phyloP scores from a whole-genome alignment of 1,140 invertebrate species.

The Octopus bimaculoides region DNA sequence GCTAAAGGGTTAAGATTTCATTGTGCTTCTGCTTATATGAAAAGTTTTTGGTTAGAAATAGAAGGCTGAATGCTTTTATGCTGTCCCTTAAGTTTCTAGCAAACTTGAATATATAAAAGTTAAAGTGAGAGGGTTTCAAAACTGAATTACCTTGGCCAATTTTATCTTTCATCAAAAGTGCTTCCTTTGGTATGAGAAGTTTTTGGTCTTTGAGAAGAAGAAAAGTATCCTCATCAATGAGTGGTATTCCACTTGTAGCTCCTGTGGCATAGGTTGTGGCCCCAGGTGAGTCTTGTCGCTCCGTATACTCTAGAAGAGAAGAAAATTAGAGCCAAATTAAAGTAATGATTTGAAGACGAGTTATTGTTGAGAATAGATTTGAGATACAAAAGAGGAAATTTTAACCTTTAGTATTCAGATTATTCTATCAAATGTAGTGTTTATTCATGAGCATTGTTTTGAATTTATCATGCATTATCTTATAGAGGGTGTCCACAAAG shows the following conservation, averaged over 20 bases:
- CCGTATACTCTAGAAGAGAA: slow-evolving; percentile 32
- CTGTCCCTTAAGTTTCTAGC: background rate
- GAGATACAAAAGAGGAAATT: background rate
- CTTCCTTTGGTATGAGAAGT: slow-evolving; percentile 48
- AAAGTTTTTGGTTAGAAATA: background rate
- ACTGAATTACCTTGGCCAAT: slow-evolving; percentile 53
- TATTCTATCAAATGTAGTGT: background rate
- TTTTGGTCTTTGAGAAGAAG: slow-evolving; percentile 45
- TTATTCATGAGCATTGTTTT: background rate
- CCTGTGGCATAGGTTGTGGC: slow-evolving; percentile 14
- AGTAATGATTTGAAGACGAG: background rate
- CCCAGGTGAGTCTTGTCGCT: slow-evolving; percentile 22
- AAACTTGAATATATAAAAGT: background rate
- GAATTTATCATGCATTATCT: background rate
- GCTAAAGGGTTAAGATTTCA: background rate
- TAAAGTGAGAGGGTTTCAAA: background rate
- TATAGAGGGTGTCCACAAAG: no score
- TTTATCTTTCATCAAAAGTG: slow-evolving; percentile 46
- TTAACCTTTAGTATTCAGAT: background rate
- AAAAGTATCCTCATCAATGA: slow-evolving; percentile 49
- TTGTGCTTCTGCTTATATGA: background rate
- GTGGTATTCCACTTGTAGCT: background rate
- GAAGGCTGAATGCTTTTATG: background rate
- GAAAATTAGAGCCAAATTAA: background rate
- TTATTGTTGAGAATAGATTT: background rate